Conservation (phyloP, 2,797 vertebrate species). For the Naso thynnoides region DNA sequence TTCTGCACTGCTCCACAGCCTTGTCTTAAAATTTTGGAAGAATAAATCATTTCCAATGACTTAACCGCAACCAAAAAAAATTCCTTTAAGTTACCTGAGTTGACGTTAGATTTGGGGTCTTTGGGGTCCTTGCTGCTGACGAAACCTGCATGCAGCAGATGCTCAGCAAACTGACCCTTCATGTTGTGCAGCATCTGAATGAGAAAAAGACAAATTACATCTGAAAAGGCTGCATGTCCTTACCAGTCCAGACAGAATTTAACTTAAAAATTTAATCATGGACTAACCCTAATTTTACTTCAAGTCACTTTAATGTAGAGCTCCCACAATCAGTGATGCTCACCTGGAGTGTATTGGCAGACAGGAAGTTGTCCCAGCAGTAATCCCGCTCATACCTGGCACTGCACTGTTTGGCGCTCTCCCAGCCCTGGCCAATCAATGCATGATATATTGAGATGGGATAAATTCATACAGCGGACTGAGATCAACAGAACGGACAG, state of each 20-base stretch:
- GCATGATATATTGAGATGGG: constrained; percentile 10
- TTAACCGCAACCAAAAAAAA: not conserved
- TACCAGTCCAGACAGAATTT: not conserved
- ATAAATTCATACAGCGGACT: constrained; percentile 1
- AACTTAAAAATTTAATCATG: not conserved
- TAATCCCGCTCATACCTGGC: constrained; percentile 91
- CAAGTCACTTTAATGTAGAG: constrained; percentile 1
- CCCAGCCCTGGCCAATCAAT: constrained; percentile 90
- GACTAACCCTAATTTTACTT: not conserved
- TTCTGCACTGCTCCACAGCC: not conserved
- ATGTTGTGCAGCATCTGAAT: constrained; percentile 96
- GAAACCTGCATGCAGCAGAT: constrained; percentile 93
- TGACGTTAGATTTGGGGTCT: constrained; percentile 92
- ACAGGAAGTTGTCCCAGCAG: constrained; percentile 98
- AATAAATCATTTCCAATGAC: not conserved
- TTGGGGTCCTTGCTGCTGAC: constrained; percentile 91
- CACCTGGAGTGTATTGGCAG: constrained; percentile 95
- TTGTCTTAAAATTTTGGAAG: not conserved
- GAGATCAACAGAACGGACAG: not conserved
- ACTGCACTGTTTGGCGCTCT: constrained; percentile 90
- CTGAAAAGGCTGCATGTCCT: not conserved
- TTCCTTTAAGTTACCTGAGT: constrained; percentile 87
- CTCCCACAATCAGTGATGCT: constrained; percentile 22
- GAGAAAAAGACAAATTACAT: constrained; percentile 19
- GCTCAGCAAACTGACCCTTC: constrained; percentile 97